Conservation (phyloP, 2,797 vertebrate species). For the Clarias laeviceps region DNA sequence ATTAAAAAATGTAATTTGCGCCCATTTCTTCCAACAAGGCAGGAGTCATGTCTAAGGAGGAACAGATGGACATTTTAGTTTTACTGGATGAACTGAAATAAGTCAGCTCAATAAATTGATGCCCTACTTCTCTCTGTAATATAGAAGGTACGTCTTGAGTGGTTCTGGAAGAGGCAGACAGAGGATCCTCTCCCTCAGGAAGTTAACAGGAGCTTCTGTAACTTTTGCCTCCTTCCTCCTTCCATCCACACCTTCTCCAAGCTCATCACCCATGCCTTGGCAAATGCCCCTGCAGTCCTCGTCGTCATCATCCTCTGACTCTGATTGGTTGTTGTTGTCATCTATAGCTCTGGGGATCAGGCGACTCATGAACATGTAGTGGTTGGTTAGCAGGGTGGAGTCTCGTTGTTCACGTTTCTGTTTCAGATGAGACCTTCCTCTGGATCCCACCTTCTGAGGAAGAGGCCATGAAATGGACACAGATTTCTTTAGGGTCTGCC, state of each 20-base stretch:
- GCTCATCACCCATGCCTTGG: slow-evolving; percentile 62
- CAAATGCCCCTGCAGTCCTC: slow-evolving; percentile 63
- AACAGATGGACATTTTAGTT: slow-evolving; percentile 18
- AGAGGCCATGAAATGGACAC: slow-evolving; percentile 45
- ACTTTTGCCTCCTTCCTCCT: slow-evolving; percentile 60
- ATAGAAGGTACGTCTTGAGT: slow-evolving; percentile 86
- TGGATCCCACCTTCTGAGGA: slow-evolving; percentile 60
- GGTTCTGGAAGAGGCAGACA: slow-evolving; percentile 83
- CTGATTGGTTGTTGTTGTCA: slow-evolving; percentile 74
- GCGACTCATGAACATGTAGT: slow-evolving; percentile 83
- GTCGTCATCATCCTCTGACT: slow-evolving; percentile 58
- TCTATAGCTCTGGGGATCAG: slow-evolving; percentile 79
- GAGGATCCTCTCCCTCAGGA: slow-evolving; percentile 81
- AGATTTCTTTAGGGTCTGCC: slow-evolving; percentile 78
- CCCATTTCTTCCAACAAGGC: slow-evolving; percentile 15
- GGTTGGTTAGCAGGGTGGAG: slow-evolving; percentile 82
- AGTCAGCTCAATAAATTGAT: neutral
- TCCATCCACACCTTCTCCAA: slow-evolving; percentile 64
- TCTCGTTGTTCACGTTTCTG: slow-evolving; percentile 75
- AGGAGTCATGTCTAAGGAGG: slow-evolving; percentile 4
- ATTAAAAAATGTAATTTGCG: slow-evolving; percentile 2
- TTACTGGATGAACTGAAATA: slow-evolving; percentile 12
- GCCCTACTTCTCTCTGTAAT: slow-evolving; percentile 84
- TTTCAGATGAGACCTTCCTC: slow-evolving; percentile 70
- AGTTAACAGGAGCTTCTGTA: slow-evolving; percentile 78